These are phyloP conservation scores for Vannuccia rotundouncinata DNA, from an alignment of 2,888 invertebrate genomes.

Conservation along the genomic window DNA sequence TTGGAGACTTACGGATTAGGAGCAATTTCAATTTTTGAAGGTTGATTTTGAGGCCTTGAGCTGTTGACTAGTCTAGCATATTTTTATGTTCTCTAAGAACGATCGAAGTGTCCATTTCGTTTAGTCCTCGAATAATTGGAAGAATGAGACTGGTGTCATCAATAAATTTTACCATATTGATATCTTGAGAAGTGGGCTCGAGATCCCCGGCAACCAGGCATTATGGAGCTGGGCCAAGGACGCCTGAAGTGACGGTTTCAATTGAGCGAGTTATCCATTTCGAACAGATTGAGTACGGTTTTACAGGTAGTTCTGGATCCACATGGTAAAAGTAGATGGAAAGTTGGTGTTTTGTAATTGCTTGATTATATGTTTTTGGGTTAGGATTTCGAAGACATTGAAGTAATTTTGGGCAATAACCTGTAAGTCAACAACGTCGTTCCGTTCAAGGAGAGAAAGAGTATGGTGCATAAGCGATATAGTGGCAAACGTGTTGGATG, in stretches of 20 bases:
- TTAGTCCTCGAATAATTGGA: not conserved
- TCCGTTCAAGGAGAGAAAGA: not conserved
- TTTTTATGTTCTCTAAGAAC: not conserved
- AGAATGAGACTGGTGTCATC: not conserved
- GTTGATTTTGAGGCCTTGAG: not conserved
- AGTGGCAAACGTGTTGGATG: not conserved
- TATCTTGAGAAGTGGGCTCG: not conserved
- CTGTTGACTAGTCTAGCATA: not conserved
- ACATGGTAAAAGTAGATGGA: too few species aligned
- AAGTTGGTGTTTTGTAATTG: not conserved
- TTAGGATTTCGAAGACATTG: not conserved
- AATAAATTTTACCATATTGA: not conserved
- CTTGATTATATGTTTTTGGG: not conserved
- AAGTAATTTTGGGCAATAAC: not conserved
- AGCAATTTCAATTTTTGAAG: not conserved
- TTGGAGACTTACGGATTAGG: not conserved
- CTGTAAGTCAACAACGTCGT: not conserved
- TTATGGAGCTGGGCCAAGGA: not conserved
- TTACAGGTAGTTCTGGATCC: too few species aligned
- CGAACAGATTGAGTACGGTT: too few species aligned
- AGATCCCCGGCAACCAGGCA: not conserved
- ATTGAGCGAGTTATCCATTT: too few species aligned
- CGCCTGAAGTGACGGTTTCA: too few species aligned
- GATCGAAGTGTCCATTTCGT: not conserved
- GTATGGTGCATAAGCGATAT: not conserved